Base-by-base conservation (phyloP, 2,797 vertebrate genomes). In the Notamacropus eugenii region DNA sequence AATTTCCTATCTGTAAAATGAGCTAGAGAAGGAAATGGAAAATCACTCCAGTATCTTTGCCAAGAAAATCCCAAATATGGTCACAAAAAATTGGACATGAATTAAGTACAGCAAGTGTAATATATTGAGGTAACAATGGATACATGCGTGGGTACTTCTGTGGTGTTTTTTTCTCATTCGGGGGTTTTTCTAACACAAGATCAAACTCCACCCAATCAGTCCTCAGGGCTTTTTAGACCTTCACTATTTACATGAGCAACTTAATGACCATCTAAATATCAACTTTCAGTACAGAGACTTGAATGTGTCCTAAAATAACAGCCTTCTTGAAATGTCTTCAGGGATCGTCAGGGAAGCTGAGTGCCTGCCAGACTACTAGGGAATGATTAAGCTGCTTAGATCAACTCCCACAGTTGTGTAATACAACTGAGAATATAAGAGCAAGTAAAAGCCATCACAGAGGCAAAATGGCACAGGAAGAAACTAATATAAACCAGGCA, bases 401-500 rank as follows among this genome's bases (percentile, higher is more conserved):
- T 97, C 82, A 90, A 98, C 97, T 98, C 96, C 97, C 97, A 96
- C 67, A 95, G 95, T 98, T 98, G 98, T 97, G 95, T 97, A 98
- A 98, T 93, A 52, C 50, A 90, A 93, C 94, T 96, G 97, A 98
- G 98, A 98, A 98, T 97, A 97, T 55, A 91, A 91, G 95, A 97
- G 97, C 98, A 98, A 98, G 97, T 96, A 96, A 97, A 98, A 99
- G 98, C 98, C 97, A 98, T 98, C 98, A 98, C 54, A 94, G 92
- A 97, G 57, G 93, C 95, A 97, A 97, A 97, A 28, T 54, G 95
- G 54, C 97, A 57, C 97, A 98, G 96, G 95, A 97, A 98, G 98
- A 98, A 98, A 98, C 98, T 98, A 98, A 97, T 97, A 98, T 97
- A 98, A 98, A 98, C 95, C 97, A 98, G 98, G 98, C 96, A 98